Base-by-base conservation (phyloP, 37 sponge, comb jelly and placozoan genomes). In the Chondrilla cf. caribensis region DNA sequence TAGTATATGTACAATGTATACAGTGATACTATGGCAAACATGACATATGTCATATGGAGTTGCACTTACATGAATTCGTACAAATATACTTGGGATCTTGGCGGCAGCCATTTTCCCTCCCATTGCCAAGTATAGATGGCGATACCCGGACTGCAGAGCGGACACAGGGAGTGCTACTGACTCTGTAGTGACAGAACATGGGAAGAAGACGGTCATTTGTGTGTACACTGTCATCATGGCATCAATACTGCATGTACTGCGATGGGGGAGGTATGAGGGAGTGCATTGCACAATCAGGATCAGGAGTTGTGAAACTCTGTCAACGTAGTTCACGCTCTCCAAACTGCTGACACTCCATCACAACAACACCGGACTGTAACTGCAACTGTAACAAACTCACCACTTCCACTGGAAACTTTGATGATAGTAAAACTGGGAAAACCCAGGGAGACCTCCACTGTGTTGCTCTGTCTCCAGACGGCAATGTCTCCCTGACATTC, bases 391-490 rank as follows among this genome's bases (percentile, higher is more conserved):
- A n/a, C n/a, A 47, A 14, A 47, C 64, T 22, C 64, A 73, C 76
- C 76, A 6, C 18, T 37, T 73, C 43, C 76, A 6, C 38, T 42
- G 24, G 76, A 43, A 33, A 87, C 1, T 9, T 44, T 1, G 24
- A n/a, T 54, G 58, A 78, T 4, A 3, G 80, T 55, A 11, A 87
- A 17, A 11, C 64, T 54, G 38, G 78, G 76, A 37, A 73, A 73
- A 37, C 9, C 24, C 40, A 73, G 43, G 31, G 76, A 39, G 25
- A 73, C 29, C 21, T 21, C 44, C n/a, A 73, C 36, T 19, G 70
- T 59, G 83, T 76, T 58, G 36, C 67, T 60, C 40, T 54, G 78
- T 3, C 37, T 39, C 85, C 81, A 85, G 51, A 88, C 25, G 21
- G 67, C 78, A 67, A 60, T 62, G 55, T 17, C n/a, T 22, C 89